Base-by-base conservation (phyloP, 2,888 invertebrate genomes). In the Tromatobia lineatoria region DNA sequence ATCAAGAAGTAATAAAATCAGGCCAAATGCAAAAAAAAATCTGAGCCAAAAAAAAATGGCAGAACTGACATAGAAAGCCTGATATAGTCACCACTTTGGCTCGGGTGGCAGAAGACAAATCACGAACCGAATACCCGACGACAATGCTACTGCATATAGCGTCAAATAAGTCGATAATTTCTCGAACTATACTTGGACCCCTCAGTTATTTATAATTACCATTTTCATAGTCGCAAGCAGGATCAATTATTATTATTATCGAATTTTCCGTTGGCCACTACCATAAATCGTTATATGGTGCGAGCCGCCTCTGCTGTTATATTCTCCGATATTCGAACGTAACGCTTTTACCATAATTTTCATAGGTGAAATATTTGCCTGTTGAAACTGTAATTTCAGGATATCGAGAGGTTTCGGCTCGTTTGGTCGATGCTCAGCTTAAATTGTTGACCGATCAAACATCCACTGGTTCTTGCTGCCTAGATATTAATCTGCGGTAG, bases 121-220 rank as follows among this genome's bases (percentile, higher is more conserved):
- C 38, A 64, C 20, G 64, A 64, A 11, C 20, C 0, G 61, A n/a
- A 61, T 13, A n/a, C 13, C 7, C 38, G 23, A n/a, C n/a, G n/a
- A 66, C 67, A 45, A 45, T 67, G 23, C 67, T 15, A n/a, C 13
- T 25, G 45, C 8, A 38, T 47, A 11, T 45, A 45, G 25, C 47
- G 45, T 67, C 45, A 47, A 20, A 23, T 67, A 15, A 47, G 23
- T 25, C 45, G 10, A 47, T 67, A 67, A 67, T 67, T 67, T 38
- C 3, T 64, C 64, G 7, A 42, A 20, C 18, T 34, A n/a, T 18
- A 29, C 29, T 23, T n/a, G 13, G 15, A 20, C 20, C 67, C n/a
- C 47, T 15, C 45, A 0, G 34, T 18, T 61, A 61, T 25, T 42
- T 42, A 38, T 42, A 66, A 66, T 66, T 42, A 42, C 11, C 20